Conservation (phyloP, 2,888 invertebrate genomes). For the Metopia argyrocephala region DNA sequence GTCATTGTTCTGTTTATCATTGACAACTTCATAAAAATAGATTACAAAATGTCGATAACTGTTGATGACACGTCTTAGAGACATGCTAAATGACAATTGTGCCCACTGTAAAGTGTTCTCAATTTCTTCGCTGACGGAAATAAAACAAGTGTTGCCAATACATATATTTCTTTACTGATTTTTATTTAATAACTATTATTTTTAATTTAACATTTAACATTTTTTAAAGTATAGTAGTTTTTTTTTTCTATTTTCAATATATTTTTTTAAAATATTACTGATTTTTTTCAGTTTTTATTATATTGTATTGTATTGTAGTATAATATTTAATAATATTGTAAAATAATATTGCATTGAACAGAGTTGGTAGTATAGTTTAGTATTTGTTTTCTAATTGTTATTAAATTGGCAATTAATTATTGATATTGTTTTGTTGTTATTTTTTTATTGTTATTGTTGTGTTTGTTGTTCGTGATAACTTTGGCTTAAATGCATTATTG, state of each 20-base stretch:
- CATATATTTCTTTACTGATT: background rate
- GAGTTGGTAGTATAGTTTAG: background rate
- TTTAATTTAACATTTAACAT: slow-evolving; percentile 33
- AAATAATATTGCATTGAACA: slow-evolving; percentile 36
- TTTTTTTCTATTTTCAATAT: background rate
- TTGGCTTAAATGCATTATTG: slow-evolving; percentile 29
- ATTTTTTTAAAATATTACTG: background rate
- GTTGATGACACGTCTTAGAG: too few species aligned
- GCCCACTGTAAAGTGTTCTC: too few species aligned
- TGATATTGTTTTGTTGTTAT: background rate
- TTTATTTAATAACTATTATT: slow-evolving; percentile 12
- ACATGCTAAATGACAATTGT: too few species aligned
- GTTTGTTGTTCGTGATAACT: background rate
- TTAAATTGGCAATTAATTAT: slow-evolving; percentile 18
- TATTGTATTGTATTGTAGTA: background rate
- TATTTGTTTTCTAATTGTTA: slow-evolving; percentile 5
- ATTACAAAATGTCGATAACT: too few species aligned
- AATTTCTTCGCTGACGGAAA: too few species aligned
- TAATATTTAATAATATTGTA: slow-evolving; percentile 6
- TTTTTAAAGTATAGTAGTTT: slow-evolving; percentile 12
- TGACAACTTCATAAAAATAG: too few species aligned
- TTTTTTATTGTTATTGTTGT: background rate
- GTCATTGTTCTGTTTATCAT: too few species aligned
- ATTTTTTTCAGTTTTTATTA: slow-evolving; percentile 7
- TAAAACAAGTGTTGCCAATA: background rate